Base-by-base conservation (phyloP, 2,113 vertebrate species). In the Dasyornis broadbenti region DNA sequence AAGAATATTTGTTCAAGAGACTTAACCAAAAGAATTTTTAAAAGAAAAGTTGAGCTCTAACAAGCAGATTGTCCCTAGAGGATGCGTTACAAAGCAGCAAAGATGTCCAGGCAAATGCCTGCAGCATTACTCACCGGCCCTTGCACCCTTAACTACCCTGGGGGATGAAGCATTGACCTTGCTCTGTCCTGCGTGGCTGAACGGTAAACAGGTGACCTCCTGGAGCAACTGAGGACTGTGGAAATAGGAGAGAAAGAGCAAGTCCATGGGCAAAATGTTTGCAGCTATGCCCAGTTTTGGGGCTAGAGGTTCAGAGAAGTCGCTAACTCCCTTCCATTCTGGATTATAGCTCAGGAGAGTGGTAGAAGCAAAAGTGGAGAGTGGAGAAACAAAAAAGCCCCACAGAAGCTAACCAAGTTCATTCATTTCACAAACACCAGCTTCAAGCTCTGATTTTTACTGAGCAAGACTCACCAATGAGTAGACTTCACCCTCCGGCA, bases 401-500 rank as follows among this genome's bases (percentile, higher is more conserved):
- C 4, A 7, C 17, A 44, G 10, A 80, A 63, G 53, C 12, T 27
- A 27, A 60, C 13, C 17, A 52, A 40, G 33, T 61, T 56, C 6
- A 68, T 53, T 56, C 2, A 2, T 15, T 49, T 33, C 18, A 39
- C 37, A 64, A 82, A 61, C 15, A 5, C 11, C 3, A 0, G 7
- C 31, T 52, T 82, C n/a, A 56, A 45, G n/a, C 8, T 37, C 39
- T 31, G 31, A 26, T 44, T 1, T 12, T 28, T 40, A 26, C 15
- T 9, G 11, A 78, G 12, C 0, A 0, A 64, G 30, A 26, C 7
- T 77, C 45, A 40, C 7, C 39, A 33, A 7, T 9, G 37, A 75
- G 33, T 8, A 27, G 27, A 75, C 3, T 42, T 59, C 35, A 54
- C 11, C 16, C 13, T 35, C 12, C 0, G 0, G 5, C 1, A 0